Percentiles rank a stretch among this genome's conserved stretches.
phyloP scores from a whole-genome alignment of 2,888 invertebrate genomes.

The Prionchulus punctatus region DNA sequence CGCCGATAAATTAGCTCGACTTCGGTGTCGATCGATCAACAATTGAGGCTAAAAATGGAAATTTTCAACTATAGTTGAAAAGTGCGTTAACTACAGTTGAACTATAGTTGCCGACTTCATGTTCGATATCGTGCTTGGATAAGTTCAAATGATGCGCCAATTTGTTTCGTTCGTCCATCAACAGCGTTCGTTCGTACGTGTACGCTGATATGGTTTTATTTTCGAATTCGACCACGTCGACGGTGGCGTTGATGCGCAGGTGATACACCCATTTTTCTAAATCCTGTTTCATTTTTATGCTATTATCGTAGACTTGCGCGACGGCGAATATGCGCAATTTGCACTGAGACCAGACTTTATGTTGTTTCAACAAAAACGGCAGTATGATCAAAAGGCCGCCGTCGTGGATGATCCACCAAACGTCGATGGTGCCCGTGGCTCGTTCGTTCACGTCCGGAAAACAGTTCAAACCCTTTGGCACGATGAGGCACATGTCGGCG shows the following conservation, averaged over 20 bases:
- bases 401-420: conserved; percentile 94
- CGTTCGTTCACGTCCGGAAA: conserved; percentile 84
- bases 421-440: conserved; percentile 71
- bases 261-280: conserved; percentile 85
- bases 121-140: background rate
- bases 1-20: background rate
- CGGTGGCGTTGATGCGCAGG: conserved; percentile 78
- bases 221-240: conserved; percentile 47
- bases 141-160: conserved; percentile 46
- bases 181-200: conserved; percentile 88
- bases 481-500: conserved; percentile 81
- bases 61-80: background rate
- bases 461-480: conserved; percentile 92
- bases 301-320: conserved; percentile 96
- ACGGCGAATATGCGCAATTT: conserved; percentile 96
- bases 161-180: conserved; percentile 98
- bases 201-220: conserved; percentile 95
- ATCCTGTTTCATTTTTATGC: conserved; percentile 98
- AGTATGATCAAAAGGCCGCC: conserved; percentile 91
- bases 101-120: background rate
- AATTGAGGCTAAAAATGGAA: background rate
- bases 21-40: background rate
- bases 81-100: too few relatives aligned
- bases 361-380: conserved; percentile 51
- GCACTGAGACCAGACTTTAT: conserved; percentile 64